A percentile compares a stretch with the other conserved stretches of the same genome.
These are phyloP conservation scores for Cephalotes varians DNA, from an alignment of 2,888 invertebrate genomes.

Conservation along the genomic window DNA sequence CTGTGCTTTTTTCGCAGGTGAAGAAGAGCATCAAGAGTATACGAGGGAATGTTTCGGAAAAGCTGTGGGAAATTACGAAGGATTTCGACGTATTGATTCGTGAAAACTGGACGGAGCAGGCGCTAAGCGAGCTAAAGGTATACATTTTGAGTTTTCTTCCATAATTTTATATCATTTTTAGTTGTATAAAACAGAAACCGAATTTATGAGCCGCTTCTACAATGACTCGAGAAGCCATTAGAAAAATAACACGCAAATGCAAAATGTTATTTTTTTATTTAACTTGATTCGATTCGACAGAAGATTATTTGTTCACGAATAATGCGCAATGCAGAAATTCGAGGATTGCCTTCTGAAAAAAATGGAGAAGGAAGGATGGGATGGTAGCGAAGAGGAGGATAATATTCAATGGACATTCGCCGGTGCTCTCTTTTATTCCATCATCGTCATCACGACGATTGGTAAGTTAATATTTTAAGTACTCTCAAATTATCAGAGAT, in stretches of 20 bases:
- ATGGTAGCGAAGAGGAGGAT: slow-evolving; percentile 90
- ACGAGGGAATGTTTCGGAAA: slow-evolving; percentile 91
- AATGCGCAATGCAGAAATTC: slow-evolving; percentile 85
- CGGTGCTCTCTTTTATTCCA: slow-evolving; percentile 97
- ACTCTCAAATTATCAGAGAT: background rate
- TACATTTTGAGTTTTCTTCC: background rate
- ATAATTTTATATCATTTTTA: background rate
- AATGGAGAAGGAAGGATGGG: slow-evolving; percentile 96
- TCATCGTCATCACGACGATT: slow-evolving; percentile 98
- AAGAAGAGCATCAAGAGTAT: slow-evolving; percentile 91
- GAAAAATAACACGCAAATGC: background rate
- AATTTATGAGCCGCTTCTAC: background rate
- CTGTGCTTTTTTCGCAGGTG: slow-evolving; percentile 87
- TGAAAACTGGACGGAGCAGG: slow-evolving; percentile 93
- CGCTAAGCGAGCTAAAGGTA: slow-evolving; percentile 87
- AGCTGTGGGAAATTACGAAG: slow-evolving; percentile 92
- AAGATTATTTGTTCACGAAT: background rate
- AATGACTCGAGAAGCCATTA: background rate
- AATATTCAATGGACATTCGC: slow-evolving; percentile 93
- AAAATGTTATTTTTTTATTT: slow-evolving; percentile 3
- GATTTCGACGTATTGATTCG: slow-evolving; percentile 89
- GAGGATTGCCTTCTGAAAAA: slow-evolving; percentile 92
- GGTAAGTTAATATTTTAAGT: slow-evolving; percentile 87
- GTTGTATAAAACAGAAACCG: background rate
- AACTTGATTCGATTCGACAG: background rate